These are phyloP conservation scores for Cyanoliseus patagonus DNA, from an alignment of 2,113 vertebrate species.

Conservation along the genomic window DNA sequence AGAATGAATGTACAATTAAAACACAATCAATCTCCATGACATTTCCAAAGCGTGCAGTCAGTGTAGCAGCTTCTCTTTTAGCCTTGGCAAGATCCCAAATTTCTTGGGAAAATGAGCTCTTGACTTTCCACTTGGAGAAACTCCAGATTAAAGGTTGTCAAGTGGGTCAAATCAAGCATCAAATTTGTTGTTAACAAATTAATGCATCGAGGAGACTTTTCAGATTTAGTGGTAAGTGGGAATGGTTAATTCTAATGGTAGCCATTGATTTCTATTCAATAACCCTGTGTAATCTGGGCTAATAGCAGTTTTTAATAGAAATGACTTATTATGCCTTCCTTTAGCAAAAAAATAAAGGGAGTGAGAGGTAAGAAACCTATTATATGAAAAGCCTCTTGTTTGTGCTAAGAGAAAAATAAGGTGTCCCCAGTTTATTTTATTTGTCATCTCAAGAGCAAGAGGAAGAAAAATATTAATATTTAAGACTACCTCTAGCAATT, in stretches of 20 bases:
- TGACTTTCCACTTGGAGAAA: conserved; percentile 21
- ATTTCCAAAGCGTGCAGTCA: conserved; percentile 9
- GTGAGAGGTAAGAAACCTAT: conserved; percentile 10
- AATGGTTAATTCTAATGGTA: not conserved
- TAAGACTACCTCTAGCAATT: conserved; percentile 54
- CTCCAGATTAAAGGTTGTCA: conserved; percentile 45
- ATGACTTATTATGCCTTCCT: not conserved
- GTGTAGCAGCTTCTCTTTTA: not conserved
- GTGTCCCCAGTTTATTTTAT: conserved; percentile 24
- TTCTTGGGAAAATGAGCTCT: not conserved
- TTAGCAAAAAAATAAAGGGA: not conserved
- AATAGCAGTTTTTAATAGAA: not conserved
- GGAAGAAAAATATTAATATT: conserved; percentile 67
- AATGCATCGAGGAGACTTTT: not conserved
- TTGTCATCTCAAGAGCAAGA: conserved; percentile 52
- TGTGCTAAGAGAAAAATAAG: not conserved
- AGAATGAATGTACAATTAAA: conserved; percentile 35
- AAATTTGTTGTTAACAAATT: conserved; percentile 33
- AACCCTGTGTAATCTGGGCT: not conserved
- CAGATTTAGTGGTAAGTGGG: not conserved
- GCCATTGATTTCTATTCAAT: not conserved
- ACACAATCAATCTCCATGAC: conserved; percentile 1
- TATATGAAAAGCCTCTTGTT: conserved; percentile 19
- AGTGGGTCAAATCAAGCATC: conserved; percentile 46
- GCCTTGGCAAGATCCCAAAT: conserved; percentile 12